Percentiles rank a stretch among this genome's conserved stretches.
Evolutionary conservation across 1,140 invertebrate species (phyloP).

Genomic region (Lepidurus arcticus): DNA sequence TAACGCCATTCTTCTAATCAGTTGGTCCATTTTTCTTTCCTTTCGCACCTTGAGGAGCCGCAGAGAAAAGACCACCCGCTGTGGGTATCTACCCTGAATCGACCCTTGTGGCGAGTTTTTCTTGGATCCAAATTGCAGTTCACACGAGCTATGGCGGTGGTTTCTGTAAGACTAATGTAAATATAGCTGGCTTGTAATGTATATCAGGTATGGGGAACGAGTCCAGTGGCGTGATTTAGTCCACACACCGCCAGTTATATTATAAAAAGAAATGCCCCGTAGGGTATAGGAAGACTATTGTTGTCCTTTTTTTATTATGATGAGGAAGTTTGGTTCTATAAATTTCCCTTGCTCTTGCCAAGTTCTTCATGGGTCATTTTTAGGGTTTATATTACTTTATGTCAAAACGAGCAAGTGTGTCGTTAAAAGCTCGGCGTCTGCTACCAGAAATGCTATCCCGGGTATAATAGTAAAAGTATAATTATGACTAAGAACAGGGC

Average conservation of each 20-base stretch:
- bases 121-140: not conserved
- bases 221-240: constrained; percentile 21
- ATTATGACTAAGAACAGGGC: not conserved
- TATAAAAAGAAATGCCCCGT: not conserved
- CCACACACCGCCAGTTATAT: not conserved
- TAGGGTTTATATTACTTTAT: not conserved
- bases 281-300: not conserved
- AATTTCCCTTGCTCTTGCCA: not conserved
- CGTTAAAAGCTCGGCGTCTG: constrained; percentile 1
- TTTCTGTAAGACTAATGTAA: not conserved
- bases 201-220: not conserved
- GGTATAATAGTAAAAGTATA: not conserved
- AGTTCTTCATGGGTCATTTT: not conserved
- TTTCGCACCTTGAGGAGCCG: not conserved
- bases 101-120: constrained; percentile 13
- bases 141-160: not conserved
- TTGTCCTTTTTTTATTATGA: not conserved
- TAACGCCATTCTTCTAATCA: constrained; percentile 19
- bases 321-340: not conserved
- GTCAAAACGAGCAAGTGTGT: not conserved
- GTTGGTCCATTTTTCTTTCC: constrained; percentile 12
- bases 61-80: not conserved
- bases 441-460: not conserved
- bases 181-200: not conserved
- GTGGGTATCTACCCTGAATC: not conserved